These are phyloP conservation scores for Trachymyrmex septentrionalis DNA, from an alignment of 1,140 invertebrate species.

Conservation along the genomic window DNA sequence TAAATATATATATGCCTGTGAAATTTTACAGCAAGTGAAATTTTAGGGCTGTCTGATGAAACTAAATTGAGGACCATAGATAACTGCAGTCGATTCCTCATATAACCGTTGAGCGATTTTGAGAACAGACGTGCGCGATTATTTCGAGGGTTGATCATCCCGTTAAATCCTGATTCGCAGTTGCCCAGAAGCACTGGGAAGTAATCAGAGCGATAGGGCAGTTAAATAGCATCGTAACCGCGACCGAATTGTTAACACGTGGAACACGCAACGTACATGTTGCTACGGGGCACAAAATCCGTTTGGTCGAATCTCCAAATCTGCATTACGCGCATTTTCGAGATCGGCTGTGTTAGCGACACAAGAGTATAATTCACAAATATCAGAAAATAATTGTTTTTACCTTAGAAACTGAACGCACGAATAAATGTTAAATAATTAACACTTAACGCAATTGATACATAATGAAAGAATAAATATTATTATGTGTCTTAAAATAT, in stretches of 20 bases:
- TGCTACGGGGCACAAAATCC: conserved; percentile 78
- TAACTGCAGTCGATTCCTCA: conserved; percentile 52
- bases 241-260: conserved; percentile 83
- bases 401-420: neutral
- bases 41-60: neutral
- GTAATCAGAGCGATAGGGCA: conserved; percentile 82
- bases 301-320: conserved; percentile 76
- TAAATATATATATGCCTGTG: neutral
- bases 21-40: neutral
- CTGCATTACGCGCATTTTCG: conserved; percentile 72
- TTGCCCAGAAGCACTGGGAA: conserved; percentile 74
- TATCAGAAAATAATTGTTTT: neutral
- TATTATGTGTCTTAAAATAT: neutral
- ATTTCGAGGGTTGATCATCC: conserved; percentile 81
- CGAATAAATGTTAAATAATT: neutral
- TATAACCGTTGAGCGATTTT: conserved; percentile 68
- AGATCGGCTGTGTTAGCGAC: conserved; percentile 55
- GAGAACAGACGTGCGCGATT: conserved; percentile 72
- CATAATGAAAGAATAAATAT: neutral
- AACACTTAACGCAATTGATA: neutral
- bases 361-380: conserved; percentile 20
- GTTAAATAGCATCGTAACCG: conserved; percentile 83
- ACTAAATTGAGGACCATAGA: conserved; percentile 53
- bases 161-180: conserved; percentile 79
- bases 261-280: conserved; percentile 79